Base-by-base conservation (phyloP, 2,797 vertebrate species). In the Ctenopoma multispine region DNA sequence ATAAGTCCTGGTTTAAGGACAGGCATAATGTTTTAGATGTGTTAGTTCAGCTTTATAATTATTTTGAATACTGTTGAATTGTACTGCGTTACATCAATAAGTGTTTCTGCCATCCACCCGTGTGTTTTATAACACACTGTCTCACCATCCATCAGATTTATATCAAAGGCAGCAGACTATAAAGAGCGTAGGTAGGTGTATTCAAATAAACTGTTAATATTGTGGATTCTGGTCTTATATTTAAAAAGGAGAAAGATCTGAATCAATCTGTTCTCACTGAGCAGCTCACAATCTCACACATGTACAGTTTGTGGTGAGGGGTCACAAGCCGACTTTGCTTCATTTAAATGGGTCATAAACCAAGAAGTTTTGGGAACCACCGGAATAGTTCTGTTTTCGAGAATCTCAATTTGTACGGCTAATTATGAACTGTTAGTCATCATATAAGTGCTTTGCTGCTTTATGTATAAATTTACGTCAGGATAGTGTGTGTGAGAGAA, bases 391-490 rank as follows among this genome's bases (percentile, higher is more conserved):
- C 21, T 31, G 14, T 14, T 60, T 38, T 23, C 24, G 44, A 65
- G 55, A 36, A 51, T 55, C 8, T 49, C 13, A 62, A 64, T 65
- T 66, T 50, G 17, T 47, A 43, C 12, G 5, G 29, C 56, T 81
- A 74, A 77, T 80, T 69, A 80, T 57, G 44, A 61, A 71, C 20
- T 29, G n/a, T 59, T 80, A 75, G 81, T 67, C 69, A 23, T 51
- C 5, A 40, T 7, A 68, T 17, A 70, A 69, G 8, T 44, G 60
- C 11, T 34, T 34, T 36, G 78, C 59, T 67, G 59, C 56, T 69
- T 55, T 56, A 64, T 64, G 41, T 71, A 43, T 77, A 66, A 69
- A 72, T 83, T 43, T 67, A 74, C 81, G 75, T 63, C n/a, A 65
- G 20, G n/a, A n/a, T 54, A 34, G 47, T 69, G 70, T 72, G 53